These are phyloP conservation scores for Enhydra lutris DNA, from an alignment of 2,113 vertebrate genomes.

Conservation along the genomic window DNA sequence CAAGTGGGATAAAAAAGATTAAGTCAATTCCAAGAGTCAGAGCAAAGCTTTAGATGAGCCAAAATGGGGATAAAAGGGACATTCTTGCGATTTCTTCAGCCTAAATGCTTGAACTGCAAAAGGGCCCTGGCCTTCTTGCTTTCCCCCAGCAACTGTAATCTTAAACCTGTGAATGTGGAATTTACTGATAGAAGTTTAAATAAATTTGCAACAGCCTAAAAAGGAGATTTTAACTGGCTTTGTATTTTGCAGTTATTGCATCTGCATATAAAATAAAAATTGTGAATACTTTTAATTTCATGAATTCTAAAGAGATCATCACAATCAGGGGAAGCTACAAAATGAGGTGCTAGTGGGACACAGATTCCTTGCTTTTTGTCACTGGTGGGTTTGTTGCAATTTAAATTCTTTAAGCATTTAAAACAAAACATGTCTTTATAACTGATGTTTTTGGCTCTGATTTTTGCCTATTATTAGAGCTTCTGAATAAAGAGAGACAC, in stretches of 20 bases:
- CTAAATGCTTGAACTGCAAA: background rate
- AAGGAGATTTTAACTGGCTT: background rate
- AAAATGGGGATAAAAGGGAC: background rate
- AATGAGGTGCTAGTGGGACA: background rate
- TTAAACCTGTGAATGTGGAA: background rate
- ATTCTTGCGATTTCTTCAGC: background rate
- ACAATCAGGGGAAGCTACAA: background rate
- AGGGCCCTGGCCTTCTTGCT: accelerated
- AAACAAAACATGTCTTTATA: background rate
- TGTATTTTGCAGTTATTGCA: background rate
- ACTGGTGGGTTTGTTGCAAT: background rate
- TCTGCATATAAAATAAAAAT: background rate
- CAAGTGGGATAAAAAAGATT: background rate
- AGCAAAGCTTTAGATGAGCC: background rate
- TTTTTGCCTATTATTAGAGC: background rate
- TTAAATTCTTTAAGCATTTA: background rate
- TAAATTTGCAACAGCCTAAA: background rate
- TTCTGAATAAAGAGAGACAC: background rate
- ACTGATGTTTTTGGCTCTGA: background rate
- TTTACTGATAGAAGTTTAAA: background rate
- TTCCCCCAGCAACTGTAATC: background rate
- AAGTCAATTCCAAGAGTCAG: background rate
- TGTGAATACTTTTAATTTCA: background rate
- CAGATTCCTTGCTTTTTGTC: background rate
- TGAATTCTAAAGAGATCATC: background rate